These are phyloP conservation scores for Acropora yongei DNA, from an alignment of 64 coral and sea anemone genomes.

Conservation along the genomic window DNA sequence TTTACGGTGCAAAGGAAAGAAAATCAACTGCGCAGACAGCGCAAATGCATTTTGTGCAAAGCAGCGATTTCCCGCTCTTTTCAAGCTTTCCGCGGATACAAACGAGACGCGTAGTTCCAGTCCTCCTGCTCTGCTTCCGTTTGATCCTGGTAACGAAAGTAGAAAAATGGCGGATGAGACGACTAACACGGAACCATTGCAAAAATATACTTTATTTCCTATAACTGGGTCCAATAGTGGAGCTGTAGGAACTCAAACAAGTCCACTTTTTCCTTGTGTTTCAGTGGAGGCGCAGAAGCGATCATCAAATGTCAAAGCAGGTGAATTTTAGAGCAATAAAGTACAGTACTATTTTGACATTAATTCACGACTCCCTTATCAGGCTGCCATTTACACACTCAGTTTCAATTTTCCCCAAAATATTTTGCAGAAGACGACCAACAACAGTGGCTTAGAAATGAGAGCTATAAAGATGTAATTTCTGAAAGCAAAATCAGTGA, in stretches of 20 bases:
- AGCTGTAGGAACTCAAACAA: background rate
- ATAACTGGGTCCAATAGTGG: background rate
- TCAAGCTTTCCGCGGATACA: background rate
- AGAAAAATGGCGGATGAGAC: background rate
- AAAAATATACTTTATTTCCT: constrained; percentile 30
- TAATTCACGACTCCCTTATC: too few relatives aligned
- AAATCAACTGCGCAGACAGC: background rate
- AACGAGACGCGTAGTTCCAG: background rate
- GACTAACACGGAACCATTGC: background rate
- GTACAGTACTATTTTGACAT: background rate
- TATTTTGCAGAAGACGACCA: constrained; percentile 7
- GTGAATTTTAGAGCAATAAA: background rate
- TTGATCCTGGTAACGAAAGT: background rate
- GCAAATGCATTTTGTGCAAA: constrained; percentile 1
- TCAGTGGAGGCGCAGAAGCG: background rate
- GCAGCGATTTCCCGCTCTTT: background rate
- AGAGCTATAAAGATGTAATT: constrained; percentile 27
- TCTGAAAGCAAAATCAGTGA: background rate
- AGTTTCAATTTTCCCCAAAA: too few relatives aligned
- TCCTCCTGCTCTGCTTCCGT: background rate
- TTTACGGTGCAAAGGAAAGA: background rate
- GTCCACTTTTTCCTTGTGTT: constrained; percentile 18
- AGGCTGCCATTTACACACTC: too few relatives aligned
- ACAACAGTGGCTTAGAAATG: constrained; percentile 41
- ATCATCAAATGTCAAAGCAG: background rate